These are phyloP conservation scores for Autographa gamma DNA, from an alignment of 2,888 invertebrate genomes.

Conservation along the genomic window DNA sequence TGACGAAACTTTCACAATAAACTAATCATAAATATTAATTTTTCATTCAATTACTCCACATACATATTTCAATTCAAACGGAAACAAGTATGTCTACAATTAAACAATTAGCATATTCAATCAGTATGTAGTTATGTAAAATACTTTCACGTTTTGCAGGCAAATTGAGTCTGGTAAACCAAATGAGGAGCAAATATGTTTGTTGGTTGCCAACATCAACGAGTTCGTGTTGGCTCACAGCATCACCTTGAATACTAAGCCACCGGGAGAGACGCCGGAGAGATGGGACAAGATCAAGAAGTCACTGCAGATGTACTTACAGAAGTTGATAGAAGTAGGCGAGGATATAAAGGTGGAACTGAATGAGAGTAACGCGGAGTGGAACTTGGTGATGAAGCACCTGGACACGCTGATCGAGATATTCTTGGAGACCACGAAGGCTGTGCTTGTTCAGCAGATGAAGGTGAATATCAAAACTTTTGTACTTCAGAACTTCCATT, in stretches of 20 bases:
- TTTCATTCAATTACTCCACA: slow-evolving; percentile 21
- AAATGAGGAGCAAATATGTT: slow-evolving; percentile 83
- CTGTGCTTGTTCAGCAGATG: slow-evolving; percentile 88
- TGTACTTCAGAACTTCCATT: no score
- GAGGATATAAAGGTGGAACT: slow-evolving; percentile 86
- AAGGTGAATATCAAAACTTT: slow-evolving; percentile 78
- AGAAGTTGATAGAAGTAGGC: slow-evolving; percentile 84
- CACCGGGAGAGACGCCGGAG: slow-evolving; percentile 85
- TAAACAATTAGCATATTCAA: slow-evolving; percentile 31
- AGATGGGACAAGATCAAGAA: slow-evolving; percentile 86
- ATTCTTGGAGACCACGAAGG: slow-evolving; percentile 89
- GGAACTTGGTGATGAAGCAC: slow-evolving; percentile 79
- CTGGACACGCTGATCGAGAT: slow-evolving; percentile 87
- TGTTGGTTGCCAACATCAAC: slow-evolving; percentile 87
- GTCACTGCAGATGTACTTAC: slow-evolving; percentile 82
- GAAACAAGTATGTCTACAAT: slow-evolving; percentile 40
- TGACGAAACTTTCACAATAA: slow-evolving; percentile 18
- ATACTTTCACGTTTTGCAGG: slow-evolving; percentile 65
- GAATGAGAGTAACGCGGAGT: slow-evolving; percentile 81
- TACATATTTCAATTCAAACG: slow-evolving; percentile 16
- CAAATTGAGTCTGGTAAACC: slow-evolving; percentile 76
- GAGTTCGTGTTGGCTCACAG: slow-evolving; percentile 89
- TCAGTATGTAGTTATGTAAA: slow-evolving; percentile 31
- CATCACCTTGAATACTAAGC: slow-evolving; percentile 84
- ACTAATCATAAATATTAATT: slow-evolving; percentile 12